Base-by-base conservation (phyloP, 2,113 vertebrate genomes). In the Malurus alboscapulatus region DNA sequence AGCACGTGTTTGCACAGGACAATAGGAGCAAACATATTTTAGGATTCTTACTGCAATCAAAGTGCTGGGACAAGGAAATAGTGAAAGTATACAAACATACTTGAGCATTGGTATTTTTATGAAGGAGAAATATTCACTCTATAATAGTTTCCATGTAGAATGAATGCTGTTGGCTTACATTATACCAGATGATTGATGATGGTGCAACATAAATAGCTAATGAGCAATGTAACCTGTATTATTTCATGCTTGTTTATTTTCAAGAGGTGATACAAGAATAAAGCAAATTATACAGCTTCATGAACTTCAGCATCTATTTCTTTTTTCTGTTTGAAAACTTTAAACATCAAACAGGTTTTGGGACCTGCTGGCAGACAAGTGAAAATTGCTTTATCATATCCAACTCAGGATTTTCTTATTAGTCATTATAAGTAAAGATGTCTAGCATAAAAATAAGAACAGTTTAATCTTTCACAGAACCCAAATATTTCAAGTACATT, bases 251-350 rank as follows among this genome's bases (percentile, higher is more conserved):
- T 6, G 0, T 25, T 7, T 59, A 29, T 53, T 89, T 91, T 78
- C 65, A 26, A 61, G 58, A 59, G 24, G 5, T 59, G 26, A 59
- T 69, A 62, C 5, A 42, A 84, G 66, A 93, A 90, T 58, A 63
- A 87, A 91, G 54, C 3, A 42, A 84, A 44, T 55, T 74, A 59
- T 80, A 71, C 29, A 81, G 44, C 51, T 88, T 80, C 7, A 2
- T 73, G 76, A 85, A 58, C 34, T 83, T 90, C 50, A 81, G 55
- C 42, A 66, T 65, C 75, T 83, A 34, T 57, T 88, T 86, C 17
- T 77, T 92, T 89, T 87, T 40, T 69, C 26, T 59, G 20, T 66
- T 85, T 66, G 68, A 74, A 93, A 91, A 90, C 20, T 54, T 89
- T 1, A 5, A 79, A 87, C 25, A 32, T 66, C 50, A 42, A 84